Conservation (phyloP, 2,113 vertebrate genomes). For the Callaeas wilsoni region DNA sequence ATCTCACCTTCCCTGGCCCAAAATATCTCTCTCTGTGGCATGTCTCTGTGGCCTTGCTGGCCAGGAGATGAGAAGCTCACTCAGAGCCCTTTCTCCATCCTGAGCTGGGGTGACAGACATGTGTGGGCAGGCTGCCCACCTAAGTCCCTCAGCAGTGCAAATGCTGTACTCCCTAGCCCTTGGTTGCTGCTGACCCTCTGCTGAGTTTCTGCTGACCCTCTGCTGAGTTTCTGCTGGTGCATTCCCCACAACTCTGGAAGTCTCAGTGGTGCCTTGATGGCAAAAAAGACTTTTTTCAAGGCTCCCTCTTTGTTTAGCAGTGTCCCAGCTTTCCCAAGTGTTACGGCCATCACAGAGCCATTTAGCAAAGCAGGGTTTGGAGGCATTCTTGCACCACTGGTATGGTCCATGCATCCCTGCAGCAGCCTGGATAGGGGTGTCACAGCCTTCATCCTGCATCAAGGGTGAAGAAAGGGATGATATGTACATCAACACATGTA, state of each 20-base stretch:
- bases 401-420: accelerated
- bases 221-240: accelerated
- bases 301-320: not conserved
- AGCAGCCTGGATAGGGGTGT: not conserved
- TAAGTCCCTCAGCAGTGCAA: accelerated
- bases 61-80: not conserved
- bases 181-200: not conserved
- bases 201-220: not conserved
- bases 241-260: not conserved
- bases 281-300: not conserved
- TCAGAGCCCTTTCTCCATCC: not conserved
- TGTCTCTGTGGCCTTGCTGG: not conserved
- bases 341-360: not conserved
- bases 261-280: not conserved
- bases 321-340: not conserved
- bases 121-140: not conserved
- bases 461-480: not conserved
- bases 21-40: not conserved
- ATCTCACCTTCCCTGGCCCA: not conserved
- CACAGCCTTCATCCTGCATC: not conserved
- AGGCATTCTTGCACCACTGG: not conserved
- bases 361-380: not conserved
- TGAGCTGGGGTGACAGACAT: accelerated
- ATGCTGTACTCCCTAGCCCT: not conserved
- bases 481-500: not conserved